Evolutionary conservation across 2,888 invertebrate species (phyloP), one percentile per base, ranked within the genome.

Genomic region (Epinotia bilunana): DNA sequence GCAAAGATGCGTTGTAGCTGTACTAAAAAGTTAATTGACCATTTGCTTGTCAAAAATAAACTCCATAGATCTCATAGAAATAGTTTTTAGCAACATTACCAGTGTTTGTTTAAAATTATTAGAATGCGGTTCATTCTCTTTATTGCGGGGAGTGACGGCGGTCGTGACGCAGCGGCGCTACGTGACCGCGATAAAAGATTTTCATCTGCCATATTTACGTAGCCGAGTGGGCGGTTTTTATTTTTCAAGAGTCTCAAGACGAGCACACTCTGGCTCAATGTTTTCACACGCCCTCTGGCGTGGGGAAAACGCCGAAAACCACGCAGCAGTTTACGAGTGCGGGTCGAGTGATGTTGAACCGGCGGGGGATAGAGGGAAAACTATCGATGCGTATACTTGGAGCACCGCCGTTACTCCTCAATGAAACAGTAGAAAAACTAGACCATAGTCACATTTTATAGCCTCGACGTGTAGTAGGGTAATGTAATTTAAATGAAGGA

Each of bases 101-200:
- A 89, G 87, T 84, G 87, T 92, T 91, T 89, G 89, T 92, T 87
- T 87, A 84, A 89, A 93, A 92, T 93, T 91, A 92, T 93, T 91
- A 93, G 91, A 93, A 93, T 92, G 92, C 92, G 90, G 91, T 88
- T 81, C 87, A 89, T 75, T 75, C 86, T 89, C 88, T 93, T 92
- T 93, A 93, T 91, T 87, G 90, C 87, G 83, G 83, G 85, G 91
- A 92, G 92, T 94, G 93, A 93, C 91, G 91, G 90, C 91, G 90
- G 85, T 93, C 93, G 93, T 94, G 94, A 93, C 91, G 91, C 90
- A 83, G 88, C 90, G 86, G 86, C 84, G 90, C 89, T 93, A 94
- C 94, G 94, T 94, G 94, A 93, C 93, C 91, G 89, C 90, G 94
- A 94, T 94, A 94, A 94, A 93, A 94, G 94, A 94, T 93, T 92